Conservation (phyloP, 2,113 vertebrate species). For the Chauna torquata region DNA sequence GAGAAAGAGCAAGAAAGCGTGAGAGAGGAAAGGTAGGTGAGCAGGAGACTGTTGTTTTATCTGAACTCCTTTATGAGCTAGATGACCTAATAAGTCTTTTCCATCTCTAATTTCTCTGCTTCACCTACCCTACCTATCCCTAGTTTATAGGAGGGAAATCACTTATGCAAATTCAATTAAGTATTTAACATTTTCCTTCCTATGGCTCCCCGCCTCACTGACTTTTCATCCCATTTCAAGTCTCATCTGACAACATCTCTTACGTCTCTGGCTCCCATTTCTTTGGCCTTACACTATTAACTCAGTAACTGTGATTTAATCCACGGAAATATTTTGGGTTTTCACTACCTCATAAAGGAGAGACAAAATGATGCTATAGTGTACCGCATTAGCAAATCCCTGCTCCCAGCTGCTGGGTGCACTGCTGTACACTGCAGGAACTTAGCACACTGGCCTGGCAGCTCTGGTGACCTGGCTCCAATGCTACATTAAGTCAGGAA, state of each 20-base stretch:
- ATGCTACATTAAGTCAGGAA: neutral
- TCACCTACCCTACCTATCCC: conserved; percentile 40
- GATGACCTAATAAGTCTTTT: conserved; percentile 33
- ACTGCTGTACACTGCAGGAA: neutral
- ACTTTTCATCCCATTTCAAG: conserved; percentile 39
- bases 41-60: conserved; percentile 39
- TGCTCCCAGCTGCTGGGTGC: neutral
- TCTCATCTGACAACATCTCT: conserved; percentile 22
- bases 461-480: neutral
- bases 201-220: conserved; percentile 23
- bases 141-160: conserved; percentile 61
- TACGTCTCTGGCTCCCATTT: neutral
- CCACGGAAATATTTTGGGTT: neutral
- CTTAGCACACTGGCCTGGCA: neutral
- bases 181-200: conserved; percentile 69
- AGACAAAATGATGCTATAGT: neutral
- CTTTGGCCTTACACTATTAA: neutral
- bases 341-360: neutral
- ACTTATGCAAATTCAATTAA: conserved; percentile 64
- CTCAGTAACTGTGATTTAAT: conserved; percentile 9
- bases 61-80: conserved; percentile 16
- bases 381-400: neutral
- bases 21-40: neutral
- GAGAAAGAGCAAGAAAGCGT: neutral
- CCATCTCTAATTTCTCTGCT: conserved; percentile 30